Evolutionary conservation across 1,140 invertebrate species (phyloP), one percentile per base, ranked within the genome.

Genomic region (Wiebesia pumilae): DNA sequence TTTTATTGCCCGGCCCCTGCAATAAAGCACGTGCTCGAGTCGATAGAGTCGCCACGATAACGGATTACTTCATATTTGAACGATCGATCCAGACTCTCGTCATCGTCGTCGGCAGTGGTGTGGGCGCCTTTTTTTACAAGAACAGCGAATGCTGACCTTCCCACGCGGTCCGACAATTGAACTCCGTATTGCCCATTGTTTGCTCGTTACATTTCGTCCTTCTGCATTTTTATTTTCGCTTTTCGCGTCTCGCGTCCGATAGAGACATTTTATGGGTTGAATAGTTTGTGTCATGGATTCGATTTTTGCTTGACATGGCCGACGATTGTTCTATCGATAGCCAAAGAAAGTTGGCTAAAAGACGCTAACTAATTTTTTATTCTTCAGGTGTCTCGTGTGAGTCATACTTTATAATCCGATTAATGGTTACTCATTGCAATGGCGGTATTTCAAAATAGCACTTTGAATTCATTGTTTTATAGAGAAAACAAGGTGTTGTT

Each of bases 1-100:
- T 80, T 80, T 80, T 80, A 80, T 80, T 80, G 35, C 33, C 78
- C 19, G 33, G 33, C 78, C 51, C 35, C 51, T 27, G 33, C 54
- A 67, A 40, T 43, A 65, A 81, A 40, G 35, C 80, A 81, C 58
- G 27, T 43, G 38, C 33, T 21, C 35, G 2, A 19, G 40, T 38
- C 58, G 80, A 81, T 65, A 65, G 33, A 81, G 30, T 65, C 58
- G 21, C 27, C 4, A 14, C 30, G 79, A 81, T 81, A 81, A 78
- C 38, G 43, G 43, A 80, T 86, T 81, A 86, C 84, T 81, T 86
- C 77, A 86, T 86, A 81, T 80, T 38, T 80, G 75, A 85, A 51
- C 77, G 84, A 85, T 85, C 80, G 38, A 81, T 80, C 78, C 84
- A 35, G 47, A 78, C 16, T 80, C 78, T 33, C 78, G 78, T 80